Evolutionary conservation across 2,113 vertebrate species (phyloP).

Genomic region (Ellobius talpinus): DNA sequence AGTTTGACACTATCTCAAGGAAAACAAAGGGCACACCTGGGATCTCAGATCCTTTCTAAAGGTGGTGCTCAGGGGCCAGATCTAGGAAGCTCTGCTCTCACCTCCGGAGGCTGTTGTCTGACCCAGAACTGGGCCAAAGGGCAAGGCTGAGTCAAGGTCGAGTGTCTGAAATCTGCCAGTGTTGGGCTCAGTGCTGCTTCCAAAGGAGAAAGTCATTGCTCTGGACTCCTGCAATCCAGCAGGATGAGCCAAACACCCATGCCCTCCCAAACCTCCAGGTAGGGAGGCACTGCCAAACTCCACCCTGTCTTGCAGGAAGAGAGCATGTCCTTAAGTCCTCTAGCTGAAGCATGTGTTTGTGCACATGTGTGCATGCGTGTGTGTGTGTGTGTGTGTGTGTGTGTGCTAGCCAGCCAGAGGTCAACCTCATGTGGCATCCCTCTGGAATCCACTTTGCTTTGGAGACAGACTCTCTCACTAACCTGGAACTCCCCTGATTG

Average conservation of each 20-base stretch:
- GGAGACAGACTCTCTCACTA: background rate
- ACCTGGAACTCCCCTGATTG: background rate
- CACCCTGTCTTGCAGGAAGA: background rate
- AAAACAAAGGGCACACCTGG: background rate
- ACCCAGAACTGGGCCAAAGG: background rate
- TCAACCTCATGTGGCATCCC: background rate
- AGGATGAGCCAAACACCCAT: constrained; percentile 63
- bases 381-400: background rate
- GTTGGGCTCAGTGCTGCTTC: constrained; percentile 4
- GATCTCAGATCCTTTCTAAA: background rate
- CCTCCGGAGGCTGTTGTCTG: background rate
- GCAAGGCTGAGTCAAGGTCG: background rate
- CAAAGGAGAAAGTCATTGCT: constrained; percentile 11
- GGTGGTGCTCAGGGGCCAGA: background rate
- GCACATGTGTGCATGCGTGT: background rate
- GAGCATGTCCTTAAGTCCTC: constrained; percentile 1
- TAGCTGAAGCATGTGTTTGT: background rate
- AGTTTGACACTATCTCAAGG: background rate
- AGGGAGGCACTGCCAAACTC: background rate
- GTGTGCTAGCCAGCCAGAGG: too few relatives aligned
- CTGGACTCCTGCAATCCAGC: background rate
- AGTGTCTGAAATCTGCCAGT: constrained; percentile 33
- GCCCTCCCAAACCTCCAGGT: background rate
- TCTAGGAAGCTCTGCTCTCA: background rate
- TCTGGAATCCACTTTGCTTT: background rate